Conservation (phyloP, 2,797 vertebrate genomes). For the Manis crassicaudata region DNA sequence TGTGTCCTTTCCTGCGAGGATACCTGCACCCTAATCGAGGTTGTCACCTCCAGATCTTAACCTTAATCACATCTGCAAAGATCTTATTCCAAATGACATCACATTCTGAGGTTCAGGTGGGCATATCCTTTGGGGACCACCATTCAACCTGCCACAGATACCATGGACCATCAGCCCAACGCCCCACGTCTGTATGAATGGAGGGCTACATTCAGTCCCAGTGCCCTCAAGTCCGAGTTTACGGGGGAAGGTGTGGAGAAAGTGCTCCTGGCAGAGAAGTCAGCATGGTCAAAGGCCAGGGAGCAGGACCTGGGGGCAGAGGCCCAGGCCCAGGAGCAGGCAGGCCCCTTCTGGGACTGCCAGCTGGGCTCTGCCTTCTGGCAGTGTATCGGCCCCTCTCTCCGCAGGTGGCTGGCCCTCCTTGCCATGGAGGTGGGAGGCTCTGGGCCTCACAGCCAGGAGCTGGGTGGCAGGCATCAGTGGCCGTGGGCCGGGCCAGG, state of each 20-base stretch:
- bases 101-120: rapidly evolving
- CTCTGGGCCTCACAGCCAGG: background rate
- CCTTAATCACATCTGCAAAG: background rate
- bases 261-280: rapidly evolving
- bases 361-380: background rate
- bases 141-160: rapidly evolving
- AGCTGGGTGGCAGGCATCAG: background rate
- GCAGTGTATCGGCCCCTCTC: rapidly evolving
- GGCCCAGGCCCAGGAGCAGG: rapidly evolving
- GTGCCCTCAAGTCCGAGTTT: rapidly evolving
- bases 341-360: rapidly evolving
- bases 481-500: background rate
- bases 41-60: rapidly evolving
- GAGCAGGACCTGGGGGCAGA: background rate
- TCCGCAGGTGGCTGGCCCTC: background rate
- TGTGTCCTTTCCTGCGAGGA: no score
- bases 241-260: background rate
- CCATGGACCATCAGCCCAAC: rapidly evolving
- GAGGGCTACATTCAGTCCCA: rapidly evolving
- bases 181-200: rapidly evolving
- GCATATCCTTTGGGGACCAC: background rate
- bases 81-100: background rate
- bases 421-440: background rate
- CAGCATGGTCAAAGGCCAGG: rapidly evolving
- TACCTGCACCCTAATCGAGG: no score